phyloP scores from a whole-genome alignment of 2,888 invertebrate genomes.

The Trichogramma evanescens region DNA sequence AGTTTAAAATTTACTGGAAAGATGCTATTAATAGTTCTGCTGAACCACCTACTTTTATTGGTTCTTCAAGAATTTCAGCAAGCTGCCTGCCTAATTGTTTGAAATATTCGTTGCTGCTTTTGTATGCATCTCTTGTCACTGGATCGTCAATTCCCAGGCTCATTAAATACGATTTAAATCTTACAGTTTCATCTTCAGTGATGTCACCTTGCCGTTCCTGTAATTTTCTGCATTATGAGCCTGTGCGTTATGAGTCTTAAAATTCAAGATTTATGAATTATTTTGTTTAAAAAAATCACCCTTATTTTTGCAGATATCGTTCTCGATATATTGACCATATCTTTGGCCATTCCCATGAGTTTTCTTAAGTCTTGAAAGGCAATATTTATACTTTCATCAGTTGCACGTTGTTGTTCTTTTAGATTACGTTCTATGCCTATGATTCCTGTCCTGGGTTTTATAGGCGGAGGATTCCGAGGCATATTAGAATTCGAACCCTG shows the following conservation, averaged over 20 bases:
- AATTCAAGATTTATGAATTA: background rate
- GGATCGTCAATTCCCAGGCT: constrained; percentile 98
- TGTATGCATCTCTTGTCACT: constrained; percentile 85
- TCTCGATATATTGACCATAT: constrained; percentile 91
- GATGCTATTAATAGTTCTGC: background rate
- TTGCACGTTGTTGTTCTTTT: constrained; percentile 82
- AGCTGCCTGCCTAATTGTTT: constrained; percentile 79
- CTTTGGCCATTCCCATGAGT: constrained; percentile 92
- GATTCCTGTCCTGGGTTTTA: constrained; percentile 79
- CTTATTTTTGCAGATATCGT: constrained; percentile 87
- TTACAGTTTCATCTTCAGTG: constrained; percentile 93
- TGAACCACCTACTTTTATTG: constrained; percentile 60
- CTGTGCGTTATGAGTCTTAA: constrained; percentile 18
- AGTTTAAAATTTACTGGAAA: no score
- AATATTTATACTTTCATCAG: constrained; percentile 82
- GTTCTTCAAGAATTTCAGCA: constrained; percentile 70
- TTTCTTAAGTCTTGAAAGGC: constrained; percentile 95
- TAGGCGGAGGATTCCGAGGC: constrained; percentile 37
- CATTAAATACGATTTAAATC: constrained; percentile 91
- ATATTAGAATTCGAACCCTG: background rate
- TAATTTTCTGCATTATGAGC: constrained; percentile 35
- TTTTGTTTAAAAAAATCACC: constrained; percentile 45
- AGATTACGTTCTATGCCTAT: constrained; percentile 92
- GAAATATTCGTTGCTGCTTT: constrained; percentile 79
- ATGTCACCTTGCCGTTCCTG: constrained; percentile 90